A percentile compares a stretch with the other conserved stretches of the same genome.
Evolutionary conservation across 2,797 vertebrate genomes (phyloP).

Genomic region (Alfaro cultratus): DNA sequence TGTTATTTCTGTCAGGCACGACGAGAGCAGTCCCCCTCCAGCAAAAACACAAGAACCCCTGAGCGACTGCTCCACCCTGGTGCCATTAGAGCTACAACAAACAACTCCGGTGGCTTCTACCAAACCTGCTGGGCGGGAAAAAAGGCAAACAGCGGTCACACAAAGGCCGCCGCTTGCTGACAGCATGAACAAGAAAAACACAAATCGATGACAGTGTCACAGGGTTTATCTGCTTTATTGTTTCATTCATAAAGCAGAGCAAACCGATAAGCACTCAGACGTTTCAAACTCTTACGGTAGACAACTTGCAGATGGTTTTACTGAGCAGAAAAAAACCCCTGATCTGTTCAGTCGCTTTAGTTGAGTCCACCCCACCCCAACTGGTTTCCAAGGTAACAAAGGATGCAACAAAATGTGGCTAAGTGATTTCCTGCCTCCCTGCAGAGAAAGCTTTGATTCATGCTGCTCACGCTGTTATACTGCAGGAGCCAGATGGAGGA

Average conservation of each 20-base stretch:
- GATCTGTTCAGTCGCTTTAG: conserved; percentile 28
- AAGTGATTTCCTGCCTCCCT: conserved; percentile 59
- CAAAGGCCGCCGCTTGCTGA: conserved; percentile 9
- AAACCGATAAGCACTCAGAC: not conserved
- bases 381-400: conserved; percentile 81
- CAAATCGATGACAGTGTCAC: conserved; percentile 14
- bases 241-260: not conserved
- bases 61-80: conserved; percentile 43
- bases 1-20: not conserved
- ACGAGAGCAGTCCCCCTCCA: not conserved
- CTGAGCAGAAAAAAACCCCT: not conserved
- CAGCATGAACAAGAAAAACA: conserved; percentile 27
- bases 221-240: not conserved
- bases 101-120: conserved; percentile 21
- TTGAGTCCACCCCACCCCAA: conserved; percentile 6
- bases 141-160: conserved; percentile 25
- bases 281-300: not conserved
- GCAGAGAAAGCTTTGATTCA: conserved; percentile 19
- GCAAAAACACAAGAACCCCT: conserved; percentile 15
- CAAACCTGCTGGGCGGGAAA: conserved; percentile 23
- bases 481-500: conserved; percentile 10
- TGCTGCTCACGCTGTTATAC: conserved; percentile 6
- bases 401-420: conserved; percentile 68
- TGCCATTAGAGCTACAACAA: conserved; percentile 33
- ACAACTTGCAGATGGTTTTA: not conserved